Evolutionary conservation across 2,113 vertebrate genomes (phyloP), one percentile per base, ranked within the genome.

Genomic region (Trogon surrucura): DNA sequence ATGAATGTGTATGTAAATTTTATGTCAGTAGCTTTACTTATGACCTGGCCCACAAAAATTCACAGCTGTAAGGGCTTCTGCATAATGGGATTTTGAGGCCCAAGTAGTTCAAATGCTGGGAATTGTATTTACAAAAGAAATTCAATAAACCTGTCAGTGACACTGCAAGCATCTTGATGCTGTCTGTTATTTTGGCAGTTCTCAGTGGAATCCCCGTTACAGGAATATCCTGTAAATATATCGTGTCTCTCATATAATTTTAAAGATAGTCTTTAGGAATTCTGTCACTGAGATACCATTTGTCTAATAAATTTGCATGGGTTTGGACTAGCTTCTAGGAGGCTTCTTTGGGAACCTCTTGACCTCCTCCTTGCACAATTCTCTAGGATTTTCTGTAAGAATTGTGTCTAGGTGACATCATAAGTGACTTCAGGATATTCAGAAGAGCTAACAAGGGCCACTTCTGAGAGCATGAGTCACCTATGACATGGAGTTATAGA

Each of bases 61-160:
- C 53, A 67, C 80, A 84, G 80, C 72, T 90, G 3, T 74, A 56
- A 67, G 85, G 72, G 23, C 77, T 91, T 96, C 85, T 92, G 80
- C 38, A 61, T 92, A 71, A 93, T 47, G 45, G 65, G 45, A 38
- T 83, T 81, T 79, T 84, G 93, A 74, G 92, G 47, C 45, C n/a
- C 47, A 74, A 69, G 30, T 50, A 72, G 23, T 78, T 93, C 51
- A 69, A n/a, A 51, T 90, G 45, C 54, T 72, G 20, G 32, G 36
- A 90, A 61, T 67, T 81, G 25, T 60, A 75, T 80, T 78, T 88
- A 73, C 72, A 61, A 45, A 90, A 88, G 64, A 44, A 84, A 86
- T 86, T 82, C 57, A 64, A 9, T 92, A 87, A 86, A 54, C 45
- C 25, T 21, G 6, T 92, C 90, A 88, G 11, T 92, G 85, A 71